Base-by-base conservation (phyloP, 2,888 invertebrate genomes). In the Heliothis peltigera region DNA sequence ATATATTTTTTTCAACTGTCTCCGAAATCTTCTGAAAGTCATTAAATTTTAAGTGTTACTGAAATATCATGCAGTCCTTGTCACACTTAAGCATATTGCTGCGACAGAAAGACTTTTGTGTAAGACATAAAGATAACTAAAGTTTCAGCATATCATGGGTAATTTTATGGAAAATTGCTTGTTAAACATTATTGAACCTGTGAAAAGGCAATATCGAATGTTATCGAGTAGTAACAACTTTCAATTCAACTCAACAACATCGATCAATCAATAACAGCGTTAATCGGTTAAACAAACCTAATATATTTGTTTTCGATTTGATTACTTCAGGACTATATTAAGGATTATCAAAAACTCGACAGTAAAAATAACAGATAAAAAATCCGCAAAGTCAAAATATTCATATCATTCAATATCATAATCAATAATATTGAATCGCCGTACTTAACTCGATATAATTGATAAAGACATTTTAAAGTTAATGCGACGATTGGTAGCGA, bases 361-460 rank as follows among this genome's bases (percentile, higher is more conserved):
- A 15, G 0, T 35, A 56, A 67, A 56, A 67, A 68, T 51, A 75
- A 0, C 21, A 6, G 69, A 68, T 70, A 67, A 58, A 32, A 35
- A 12, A 15, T n/a, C 12, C 10, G 1, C 8, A 22, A 35, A 12
- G 28, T 53, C 48, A 73, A 66, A 67, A 44, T 54, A 57, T 42
- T 63, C 4, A 18, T 71, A 70, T 74, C 68, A 74, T 57, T 46
- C 48, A 69, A 49, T 67, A 48, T 4, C n/a, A n/a, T 15, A 51
- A 5, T 59, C 12, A 47, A 47, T 52, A 43, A 2, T 22, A 8
- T 39, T 28, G 46, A 1, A 18, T 71, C 35, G 22, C 15, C 6
- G 2, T 48, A 43, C 28, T 48, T 43, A 56, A 18, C 3, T 19
- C 4, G 25, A 65, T 43, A 56, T 43, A 17, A 44, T 28, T 21